Evolutionary conservation across 2,113 vertebrate species (phyloP).

Genomic region (Aix galericulata): DNA sequence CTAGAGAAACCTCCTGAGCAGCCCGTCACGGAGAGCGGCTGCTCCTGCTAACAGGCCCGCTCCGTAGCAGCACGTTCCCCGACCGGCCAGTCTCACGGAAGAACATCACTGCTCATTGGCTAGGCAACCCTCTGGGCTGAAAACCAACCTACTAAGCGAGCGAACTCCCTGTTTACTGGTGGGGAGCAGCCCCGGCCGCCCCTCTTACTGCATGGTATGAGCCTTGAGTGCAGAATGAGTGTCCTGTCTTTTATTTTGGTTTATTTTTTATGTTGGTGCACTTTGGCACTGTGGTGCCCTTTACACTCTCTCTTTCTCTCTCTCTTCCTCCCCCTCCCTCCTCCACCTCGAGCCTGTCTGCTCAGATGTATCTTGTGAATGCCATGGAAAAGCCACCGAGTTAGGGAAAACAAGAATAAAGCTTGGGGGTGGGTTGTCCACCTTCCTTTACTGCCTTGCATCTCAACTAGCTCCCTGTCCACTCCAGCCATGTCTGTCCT

Average conservation of each 20-base stretch:
- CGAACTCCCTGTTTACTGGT: conserved; percentile 73
- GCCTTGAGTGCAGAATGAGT: conserved; percentile 84
- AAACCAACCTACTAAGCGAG: conserved; percentile 80
- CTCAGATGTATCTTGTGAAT: conserved; percentile 58
- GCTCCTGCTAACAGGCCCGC: conserved; percentile 83
- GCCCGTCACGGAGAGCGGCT: conserved; percentile 89
- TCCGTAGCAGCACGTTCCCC: conserved; percentile 79
- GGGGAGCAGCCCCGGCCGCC: conserved; percentile 68
- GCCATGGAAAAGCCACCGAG: conserved; percentile 51
- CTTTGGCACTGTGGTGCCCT: conserved; percentile 80
- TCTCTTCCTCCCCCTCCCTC: background rate
- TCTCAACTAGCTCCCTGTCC: background rate
- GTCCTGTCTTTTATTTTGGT: conserved; percentile 57
- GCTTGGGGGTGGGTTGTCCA: conserved; percentile 13
- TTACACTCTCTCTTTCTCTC: conserved; percentile 1
- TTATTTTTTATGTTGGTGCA: conserved; percentile 81
- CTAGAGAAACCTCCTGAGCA: conserved; percentile 89
- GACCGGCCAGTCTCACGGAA: conserved; percentile 73
- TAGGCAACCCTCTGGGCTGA: conserved; percentile 78
- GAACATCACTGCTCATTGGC: conserved; percentile 69
- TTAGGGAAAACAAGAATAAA: conserved; percentile 37
- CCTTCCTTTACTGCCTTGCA: conserved; percentile 26
- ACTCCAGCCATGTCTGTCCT: background rate
- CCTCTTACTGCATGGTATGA: conserved; percentile 89
- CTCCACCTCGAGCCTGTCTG: conserved; percentile 43